Percentiles rank a stretch among this genome's conserved stretches.
These are phyloP conservation scores for Ambastaia sidthimunki DNA, from an alignment of 2,797 vertebrate genomes.

Conservation along the genomic window DNA sequence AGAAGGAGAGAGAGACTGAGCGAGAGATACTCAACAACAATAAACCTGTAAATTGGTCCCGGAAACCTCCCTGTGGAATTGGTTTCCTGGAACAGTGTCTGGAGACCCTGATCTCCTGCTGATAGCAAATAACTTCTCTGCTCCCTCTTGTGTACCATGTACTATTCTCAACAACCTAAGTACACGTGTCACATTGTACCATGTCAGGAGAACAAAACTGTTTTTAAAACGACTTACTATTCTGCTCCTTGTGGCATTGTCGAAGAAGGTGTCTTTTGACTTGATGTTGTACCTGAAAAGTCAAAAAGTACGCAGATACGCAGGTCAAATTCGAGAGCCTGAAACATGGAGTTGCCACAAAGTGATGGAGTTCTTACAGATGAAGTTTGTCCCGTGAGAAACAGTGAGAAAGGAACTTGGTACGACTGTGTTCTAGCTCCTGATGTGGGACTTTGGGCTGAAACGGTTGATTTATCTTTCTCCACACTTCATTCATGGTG, in stretches of 20 bases:
- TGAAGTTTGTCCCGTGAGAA: constrained; percentile 97
- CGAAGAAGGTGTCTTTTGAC: constrained; percentile 95
- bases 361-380: constrained; percentile 80
- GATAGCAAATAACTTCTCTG: constrained; percentile 48
- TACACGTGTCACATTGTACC: constrained; percentile 18
- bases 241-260: constrained; percentile 91
- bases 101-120: constrained; percentile 41
- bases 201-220: constrained; percentile 28
- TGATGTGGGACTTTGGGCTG: constrained; percentile 88
- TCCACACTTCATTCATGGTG: constrained; percentile 84
- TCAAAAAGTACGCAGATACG: constrained; percentile 10
- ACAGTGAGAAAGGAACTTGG: constrained; percentile 85
- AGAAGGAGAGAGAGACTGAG: constrained; percentile 37
- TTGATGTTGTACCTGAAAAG: constrained; percentile 89
- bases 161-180: constrained; percentile 40
- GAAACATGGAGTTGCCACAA: constrained; percentile 21
- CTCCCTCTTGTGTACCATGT: constrained; percentile 42
- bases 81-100: constrained; percentile 54
- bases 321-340: constrained; percentile 26
- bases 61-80: constrained; percentile 47
- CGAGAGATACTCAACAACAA: constrained; percentile 50
- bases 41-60: constrained; percentile 47
- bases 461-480: constrained; percentile 87
- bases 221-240: constrained; percentile 84
- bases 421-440: constrained; percentile 80